A percentile compares a stretch with the other conserved stretches of the same genome.
phyloP scores from a whole-genome alignment of 1,140 invertebrate genomes.

The Cryptotermes secundus region DNA sequence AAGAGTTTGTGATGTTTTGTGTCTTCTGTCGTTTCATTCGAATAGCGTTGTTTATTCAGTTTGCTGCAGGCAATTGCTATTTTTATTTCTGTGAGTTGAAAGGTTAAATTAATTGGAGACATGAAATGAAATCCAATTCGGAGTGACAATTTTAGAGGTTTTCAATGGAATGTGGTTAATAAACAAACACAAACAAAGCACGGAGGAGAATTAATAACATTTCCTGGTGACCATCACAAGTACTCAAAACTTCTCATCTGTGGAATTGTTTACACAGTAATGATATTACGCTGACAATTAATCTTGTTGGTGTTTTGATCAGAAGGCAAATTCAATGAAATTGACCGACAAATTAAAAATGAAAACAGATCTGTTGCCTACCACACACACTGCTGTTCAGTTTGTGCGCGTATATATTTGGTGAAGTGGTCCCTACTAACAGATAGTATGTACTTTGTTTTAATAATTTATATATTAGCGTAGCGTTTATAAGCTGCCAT shows the following conservation, averaged over 20 bases:
- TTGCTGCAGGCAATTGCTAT: background rate
- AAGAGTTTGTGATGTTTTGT: background rate
- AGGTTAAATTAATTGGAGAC: slow-evolving; percentile 9
- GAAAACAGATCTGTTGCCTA: background rate
- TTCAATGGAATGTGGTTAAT: slow-evolving; percentile 1
- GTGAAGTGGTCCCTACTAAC: no score
- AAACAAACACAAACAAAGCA: background rate
- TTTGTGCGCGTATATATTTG: background rate
- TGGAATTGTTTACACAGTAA: background rate
- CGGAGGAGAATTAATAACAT: background rate
- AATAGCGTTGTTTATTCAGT: background rate
- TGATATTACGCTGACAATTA: background rate
- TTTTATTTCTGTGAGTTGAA: background rate
- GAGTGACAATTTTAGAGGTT: slow-evolving; percentile 12
- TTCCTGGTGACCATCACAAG: background rate
- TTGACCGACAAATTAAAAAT: background rate
- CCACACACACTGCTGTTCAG: background rate
- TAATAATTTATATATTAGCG: no score
- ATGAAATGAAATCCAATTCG: background rate
- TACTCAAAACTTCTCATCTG: background rate
- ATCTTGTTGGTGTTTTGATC: slow-evolving; percentile 1
- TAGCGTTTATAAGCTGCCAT: no score
- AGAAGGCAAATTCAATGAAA: slow-evolving; percentile 17
- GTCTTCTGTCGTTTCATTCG: background rate
- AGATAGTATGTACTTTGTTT: no score